Base-by-base conservation (phyloP, 2,888 invertebrate genomes). In the Leucania comma region DNA sequence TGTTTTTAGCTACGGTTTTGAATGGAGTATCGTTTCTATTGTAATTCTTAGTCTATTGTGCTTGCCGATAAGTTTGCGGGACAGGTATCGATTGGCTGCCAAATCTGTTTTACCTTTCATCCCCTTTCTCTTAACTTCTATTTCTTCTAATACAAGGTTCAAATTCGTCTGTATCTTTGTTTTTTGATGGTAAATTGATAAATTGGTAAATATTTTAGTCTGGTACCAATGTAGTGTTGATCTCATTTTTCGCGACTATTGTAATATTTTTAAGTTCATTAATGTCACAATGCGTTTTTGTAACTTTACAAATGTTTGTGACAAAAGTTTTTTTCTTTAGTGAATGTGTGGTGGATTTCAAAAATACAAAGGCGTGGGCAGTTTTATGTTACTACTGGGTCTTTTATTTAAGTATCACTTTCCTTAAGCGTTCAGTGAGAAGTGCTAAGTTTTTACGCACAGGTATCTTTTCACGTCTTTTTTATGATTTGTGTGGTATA, bases 21-120 rank as follows among this genome's bases (percentile, higher is more conserved):
- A 92, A 93, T 93, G 91, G 87, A 85, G 84, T 89, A 87, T 90
- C 86, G 87, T 78, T 87, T 86, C 87, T 82, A 84, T 91, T 90
- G 88, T 89, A 70, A 82, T 79, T 83, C 54, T 70, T 72, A 75
- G 66, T 75, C 84, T 69, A 81, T 90, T 88, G 87, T 89, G 72
- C 67, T 74, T 69, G 80, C 83, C 84, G 86, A 80, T 86, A 85
- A 86, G 84, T 88, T 86, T 87, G 87, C 78, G 79, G 86, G 74
- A 88, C 90, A 89, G 90, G 89, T 91, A 88, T 82, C 78, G 77
- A 78, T 84, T 73, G 63, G 67, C 62, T 68, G 56, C 83, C 62
- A 81, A 66, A 4, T 74, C 79, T 65, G 9, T 14, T 50, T 24
- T 75, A 24, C 58, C 8, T 8, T 32, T 8, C 8, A 32, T 42